A percentile compares a stretch with the other conserved stretches of the same genome.
These are phyloP conservation scores for Asobara japonica DNA, from an alignment of 1,140 invertebrate genomes.

Conservation along the genomic window DNA sequence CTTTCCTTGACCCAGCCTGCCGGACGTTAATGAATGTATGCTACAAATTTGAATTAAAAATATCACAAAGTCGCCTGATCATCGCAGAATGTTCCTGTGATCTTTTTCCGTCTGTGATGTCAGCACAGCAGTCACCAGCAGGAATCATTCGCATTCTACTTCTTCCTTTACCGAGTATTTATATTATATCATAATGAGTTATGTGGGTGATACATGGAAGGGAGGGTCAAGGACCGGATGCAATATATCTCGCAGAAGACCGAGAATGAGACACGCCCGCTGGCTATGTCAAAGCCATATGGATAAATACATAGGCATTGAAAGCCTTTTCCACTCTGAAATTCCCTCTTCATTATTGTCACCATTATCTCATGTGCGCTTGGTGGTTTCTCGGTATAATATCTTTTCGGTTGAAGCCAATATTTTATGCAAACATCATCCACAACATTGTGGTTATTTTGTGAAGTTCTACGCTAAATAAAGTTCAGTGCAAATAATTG, in stretches of 20 bases:
- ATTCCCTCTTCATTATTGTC: neutral
- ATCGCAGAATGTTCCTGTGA: neutral
- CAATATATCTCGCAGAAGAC: constrained; percentile 1
- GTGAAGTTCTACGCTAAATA: no score
- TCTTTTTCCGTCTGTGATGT: neutral
- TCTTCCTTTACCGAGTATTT: neutral
- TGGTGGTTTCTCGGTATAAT: neutral
- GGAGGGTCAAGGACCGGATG: constrained; percentile 12
- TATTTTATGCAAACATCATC: no score
- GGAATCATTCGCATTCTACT: neutral
- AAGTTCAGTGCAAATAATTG: no score
- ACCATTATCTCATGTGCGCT: neutral
- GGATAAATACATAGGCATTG: neutral
- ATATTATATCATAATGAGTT: constrained; percentile 11
- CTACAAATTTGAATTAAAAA: neutral
- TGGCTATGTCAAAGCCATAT: neutral
- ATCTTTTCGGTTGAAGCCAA: neutral
- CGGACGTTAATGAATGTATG: constrained; percentile 2
- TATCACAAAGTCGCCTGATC: neutral
- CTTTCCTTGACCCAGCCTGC: neutral
- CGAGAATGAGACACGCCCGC: neutral
- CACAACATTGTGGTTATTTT: no score
- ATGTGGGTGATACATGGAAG: neutral
- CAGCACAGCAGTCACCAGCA: no score
- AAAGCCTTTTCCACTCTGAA: neutral